Conservation (phyloP, 2,888 invertebrate species). For the Diaphora mendica region DNA sequence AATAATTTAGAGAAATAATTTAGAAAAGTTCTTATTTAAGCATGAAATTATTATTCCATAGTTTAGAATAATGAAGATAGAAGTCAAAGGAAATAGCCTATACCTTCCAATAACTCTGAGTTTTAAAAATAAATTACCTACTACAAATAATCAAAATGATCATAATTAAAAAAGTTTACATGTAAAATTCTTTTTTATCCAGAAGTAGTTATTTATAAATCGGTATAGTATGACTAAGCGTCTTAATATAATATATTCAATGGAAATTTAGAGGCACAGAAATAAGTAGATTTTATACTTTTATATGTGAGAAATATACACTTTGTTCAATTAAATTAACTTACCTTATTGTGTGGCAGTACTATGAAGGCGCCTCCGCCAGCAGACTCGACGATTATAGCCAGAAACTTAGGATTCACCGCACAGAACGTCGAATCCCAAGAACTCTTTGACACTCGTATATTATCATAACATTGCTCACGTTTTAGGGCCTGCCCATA, state of each 20-base stretch:
- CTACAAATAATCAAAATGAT: conserved; percentile 3
- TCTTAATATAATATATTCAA: conserved; percentile 42
- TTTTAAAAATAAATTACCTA: conserved; percentile 2
- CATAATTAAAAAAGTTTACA: conserved; percentile 1
- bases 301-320: conserved; percentile 39
- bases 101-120: not conserved
- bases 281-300: conserved; percentile 25
- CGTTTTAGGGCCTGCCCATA: conserved; percentile 95
- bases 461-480: conserved; percentile 99
- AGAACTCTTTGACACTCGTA: conserved; percentile 98
- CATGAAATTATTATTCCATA: not conserved
- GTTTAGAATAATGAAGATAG: not conserved
- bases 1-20: not conserved
- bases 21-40: not conserved
- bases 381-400: conserved; percentile 98
- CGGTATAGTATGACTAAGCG: conserved; percentile 47
- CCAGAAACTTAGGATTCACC: conserved; percentile 98
- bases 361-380: conserved; percentile 98
- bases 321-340: conserved; percentile 50
- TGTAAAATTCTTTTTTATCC: conserved; percentile 20
- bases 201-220: conserved; percentile 47
- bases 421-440: conserved; percentile 99
- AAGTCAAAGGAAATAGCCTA: not conserved
- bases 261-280: conserved; percentile 26
- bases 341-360: conserved; percentile 96